Conservation (phyloP, 2,797 vertebrate genomes). For the Sebastes diploproa region DNA sequence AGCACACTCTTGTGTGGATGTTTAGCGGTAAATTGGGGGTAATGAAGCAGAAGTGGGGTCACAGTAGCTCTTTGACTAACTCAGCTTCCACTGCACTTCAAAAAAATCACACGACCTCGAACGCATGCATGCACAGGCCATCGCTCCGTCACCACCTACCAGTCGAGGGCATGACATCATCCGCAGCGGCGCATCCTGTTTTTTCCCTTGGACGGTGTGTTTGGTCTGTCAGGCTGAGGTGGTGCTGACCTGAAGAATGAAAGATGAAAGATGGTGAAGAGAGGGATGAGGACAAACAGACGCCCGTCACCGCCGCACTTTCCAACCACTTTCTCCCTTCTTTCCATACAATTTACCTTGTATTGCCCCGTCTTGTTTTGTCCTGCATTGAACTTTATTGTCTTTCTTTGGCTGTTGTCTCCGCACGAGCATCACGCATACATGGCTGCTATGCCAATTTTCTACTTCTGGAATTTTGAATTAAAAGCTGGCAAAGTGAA, state of each 20-base stretch:
- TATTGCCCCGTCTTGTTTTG: neutral
- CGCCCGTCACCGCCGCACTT: constrained; percentile 42
- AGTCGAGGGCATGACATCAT: constrained; percentile 45
- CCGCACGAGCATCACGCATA: neutral
- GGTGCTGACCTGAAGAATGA: constrained; percentile 44
- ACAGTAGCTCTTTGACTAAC: constrained; percentile 54
- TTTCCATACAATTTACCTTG: constrained; percentile 22
- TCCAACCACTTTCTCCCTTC: constrained; percentile 15
- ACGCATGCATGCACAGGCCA: constrained; percentile 7
- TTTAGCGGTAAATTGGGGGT: constrained; percentile 59
- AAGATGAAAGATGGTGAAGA: constrained; percentile 62
- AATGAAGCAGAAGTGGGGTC: constrained; percentile 46
- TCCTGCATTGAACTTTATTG: neutral
- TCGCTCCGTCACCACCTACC: constrained; percentile 41
- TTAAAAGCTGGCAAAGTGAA: neutral
- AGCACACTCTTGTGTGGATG: constrained; percentile 52
- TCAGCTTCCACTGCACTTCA: neutral
- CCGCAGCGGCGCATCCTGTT: constrained; percentile 47
- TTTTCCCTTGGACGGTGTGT: constrained; percentile 59
- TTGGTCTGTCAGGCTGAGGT: constrained; percentile 41
- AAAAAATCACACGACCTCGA: neutral
- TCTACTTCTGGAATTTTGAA: neutral
- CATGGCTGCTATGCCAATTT: neutral
- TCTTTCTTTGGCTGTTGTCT: neutral
- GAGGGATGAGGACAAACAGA: constrained; percentile 7